Percentiles rank a stretch among this genome's conserved stretches.
phyloP scores from a whole-genome alignment of 2,888 invertebrate genomes.

The Oasisia sp. region DNA sequence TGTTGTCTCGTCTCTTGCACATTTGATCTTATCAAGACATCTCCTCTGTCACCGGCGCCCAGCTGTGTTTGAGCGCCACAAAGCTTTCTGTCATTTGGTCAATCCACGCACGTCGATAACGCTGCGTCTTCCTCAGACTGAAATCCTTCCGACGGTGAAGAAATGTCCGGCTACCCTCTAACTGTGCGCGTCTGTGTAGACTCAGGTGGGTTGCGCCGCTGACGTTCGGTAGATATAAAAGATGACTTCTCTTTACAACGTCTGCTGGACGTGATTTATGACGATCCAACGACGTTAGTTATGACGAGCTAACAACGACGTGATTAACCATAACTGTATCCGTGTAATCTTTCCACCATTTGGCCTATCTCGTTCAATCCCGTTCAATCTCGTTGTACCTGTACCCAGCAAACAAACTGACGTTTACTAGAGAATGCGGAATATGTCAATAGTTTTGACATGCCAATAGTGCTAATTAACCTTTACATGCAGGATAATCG shows the following conservation, averaged over 20 bases:
- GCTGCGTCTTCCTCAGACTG: not conserved
- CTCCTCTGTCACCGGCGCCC: not conserved
- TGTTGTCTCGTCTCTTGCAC: constrained; percentile 3
- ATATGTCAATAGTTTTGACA: not conserved
- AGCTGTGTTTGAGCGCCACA: not conserved
- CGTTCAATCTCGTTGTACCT: not conserved
- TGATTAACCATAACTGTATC: not conserved
- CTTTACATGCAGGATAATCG: not conserved
- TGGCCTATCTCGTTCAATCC: no score
- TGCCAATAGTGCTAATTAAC: not conserved
- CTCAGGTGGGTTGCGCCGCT: not conserved
- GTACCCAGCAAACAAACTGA: not conserved
- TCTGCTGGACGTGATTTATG: not conserved
- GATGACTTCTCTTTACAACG: not conserved
- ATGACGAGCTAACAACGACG: not conserved
- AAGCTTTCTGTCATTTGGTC: not conserved
- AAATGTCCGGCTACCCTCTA: not conserved
- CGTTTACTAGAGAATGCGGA: not conserved
- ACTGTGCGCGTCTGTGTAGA: not conserved
- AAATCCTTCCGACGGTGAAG: not conserved
- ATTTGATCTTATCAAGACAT: not conserved
- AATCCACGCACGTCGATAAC: not conserved
- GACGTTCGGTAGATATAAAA: not conserved
- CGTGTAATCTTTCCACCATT: not conserved
- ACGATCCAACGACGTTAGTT: not conserved